Conservation (phyloP, 2,113 vertebrate genomes). For the Ctenomys sociabilis region DNA sequence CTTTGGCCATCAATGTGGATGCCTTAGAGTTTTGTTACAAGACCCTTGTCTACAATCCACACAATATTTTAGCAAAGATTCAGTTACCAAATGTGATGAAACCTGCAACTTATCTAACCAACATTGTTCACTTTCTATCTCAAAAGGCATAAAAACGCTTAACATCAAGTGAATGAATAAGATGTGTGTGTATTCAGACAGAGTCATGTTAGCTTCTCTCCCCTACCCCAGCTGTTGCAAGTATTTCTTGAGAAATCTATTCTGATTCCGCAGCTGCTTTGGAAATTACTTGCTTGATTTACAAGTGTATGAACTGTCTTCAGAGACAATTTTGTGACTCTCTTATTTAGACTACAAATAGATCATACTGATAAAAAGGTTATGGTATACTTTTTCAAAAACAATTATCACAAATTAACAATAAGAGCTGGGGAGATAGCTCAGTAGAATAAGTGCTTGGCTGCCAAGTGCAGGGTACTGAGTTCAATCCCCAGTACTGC, state of each 20-base stretch:
- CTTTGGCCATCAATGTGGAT: neutral
- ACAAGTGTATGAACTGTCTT: neutral
- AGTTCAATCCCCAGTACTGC: too few species aligned
- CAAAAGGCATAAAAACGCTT: neutral
- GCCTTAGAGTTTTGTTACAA: neutral
- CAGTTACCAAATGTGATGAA: neutral
- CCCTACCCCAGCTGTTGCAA: neutral
- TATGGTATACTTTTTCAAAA: neutral
- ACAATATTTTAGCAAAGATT: neutral
- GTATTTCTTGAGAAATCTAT: neutral
- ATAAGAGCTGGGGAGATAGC: neutral
- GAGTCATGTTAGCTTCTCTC: neutral
- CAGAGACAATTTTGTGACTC: neutral
- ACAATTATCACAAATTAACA: neutral
- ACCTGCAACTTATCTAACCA: neutral
- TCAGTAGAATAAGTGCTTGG: too few species aligned
- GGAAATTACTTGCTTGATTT: slow-evolving; percentile 1
- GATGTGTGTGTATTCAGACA: neutral
- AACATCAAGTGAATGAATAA: slow-evolving; percentile 14
- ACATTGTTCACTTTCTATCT: neutral
- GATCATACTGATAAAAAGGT: neutral
- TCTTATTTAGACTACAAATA: neutral
- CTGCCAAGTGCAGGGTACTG: too few species aligned
- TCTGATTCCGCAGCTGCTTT: neutral
- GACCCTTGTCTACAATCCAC: neutral